These are phyloP conservation scores for Chymomyza costata DNA, from an alignment of 1,140 invertebrate genomes.

Conservation along the genomic window DNA sequence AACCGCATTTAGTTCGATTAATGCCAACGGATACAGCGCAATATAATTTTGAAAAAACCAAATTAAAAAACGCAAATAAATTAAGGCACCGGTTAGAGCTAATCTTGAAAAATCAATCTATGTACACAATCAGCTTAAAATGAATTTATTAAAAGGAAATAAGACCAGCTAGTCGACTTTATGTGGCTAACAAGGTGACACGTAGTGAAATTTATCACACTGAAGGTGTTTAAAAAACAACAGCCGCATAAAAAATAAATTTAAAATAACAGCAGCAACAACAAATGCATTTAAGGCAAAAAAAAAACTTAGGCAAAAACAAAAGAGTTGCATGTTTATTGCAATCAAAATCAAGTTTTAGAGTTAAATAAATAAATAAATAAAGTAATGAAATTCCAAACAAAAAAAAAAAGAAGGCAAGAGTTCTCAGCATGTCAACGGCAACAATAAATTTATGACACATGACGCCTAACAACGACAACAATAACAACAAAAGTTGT, in stretches of 20 bases:
- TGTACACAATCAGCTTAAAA: no score
- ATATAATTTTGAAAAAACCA: no score
- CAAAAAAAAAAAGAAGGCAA: conserved; percentile 26
- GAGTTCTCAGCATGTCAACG: conserved; percentile 51
- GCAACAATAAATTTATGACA: conserved; percentile 67
- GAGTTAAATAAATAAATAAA: conserved; percentile 37
- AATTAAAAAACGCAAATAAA: no score
- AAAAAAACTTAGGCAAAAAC: conserved; percentile 5
- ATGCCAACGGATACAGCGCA: no score
- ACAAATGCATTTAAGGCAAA: conserved; percentile 7
- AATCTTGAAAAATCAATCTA: no score
- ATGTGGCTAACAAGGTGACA: no score
- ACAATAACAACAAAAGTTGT: conserved; percentile 13
- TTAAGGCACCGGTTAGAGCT: no score
- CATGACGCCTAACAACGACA: conserved; percentile 38
- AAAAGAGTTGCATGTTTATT: neutral
- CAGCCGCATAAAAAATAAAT: no score
- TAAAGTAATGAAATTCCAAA: conserved; percentile 45
- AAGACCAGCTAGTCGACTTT: no score
- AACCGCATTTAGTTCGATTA: no score
- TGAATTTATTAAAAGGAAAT: no score
- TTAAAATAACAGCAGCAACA: conserved; percentile 13
- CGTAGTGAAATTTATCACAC: conserved; percentile 21
- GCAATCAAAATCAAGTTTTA: conserved; percentile 9
- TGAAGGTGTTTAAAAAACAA: conserved; percentile 15